A percentile compares a stretch with the other conserved stretches of the same genome.
phyloP scores from a whole-genome alignment of 2,797 vertebrate species.

The Danionella dracula region DNA sequence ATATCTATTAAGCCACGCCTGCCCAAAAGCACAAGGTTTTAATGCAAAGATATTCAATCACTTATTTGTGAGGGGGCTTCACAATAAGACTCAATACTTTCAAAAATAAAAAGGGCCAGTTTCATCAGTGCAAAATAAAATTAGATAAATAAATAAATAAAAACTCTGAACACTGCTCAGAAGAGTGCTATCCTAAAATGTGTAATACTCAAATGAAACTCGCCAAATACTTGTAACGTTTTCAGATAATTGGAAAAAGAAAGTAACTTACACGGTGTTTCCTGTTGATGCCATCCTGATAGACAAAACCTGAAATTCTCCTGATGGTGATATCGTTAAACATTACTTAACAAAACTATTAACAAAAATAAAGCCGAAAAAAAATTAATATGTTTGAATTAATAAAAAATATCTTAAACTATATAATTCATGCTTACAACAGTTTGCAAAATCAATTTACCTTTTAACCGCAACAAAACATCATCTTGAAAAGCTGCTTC shows the following conservation, averaged over 20 bases:
- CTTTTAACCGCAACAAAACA: neutral
- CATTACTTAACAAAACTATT: neutral
- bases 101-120: too few relatives aligned
- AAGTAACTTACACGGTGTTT: conserved; percentile 58
- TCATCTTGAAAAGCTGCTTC: too few relatives aligned
- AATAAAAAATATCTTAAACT: neutral
- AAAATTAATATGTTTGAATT: neutral
- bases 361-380: too few relatives aligned
- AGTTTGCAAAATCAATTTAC: neutral
- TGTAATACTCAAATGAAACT: neutral
- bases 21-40: too few relatives aligned
- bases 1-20: too few relatives aligned
- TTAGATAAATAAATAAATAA: too few relatives aligned
- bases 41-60: too few relatives aligned
- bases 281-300: conserved; percentile 61
- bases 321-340: neutral
- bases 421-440: neutral
- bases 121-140: too few relatives aligned
- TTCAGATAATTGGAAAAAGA: neutral
- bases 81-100: too few relatives aligned
- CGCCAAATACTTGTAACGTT: too few relatives aligned
- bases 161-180: too few relatives aligned
- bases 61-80: too few relatives aligned
- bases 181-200: neutral
- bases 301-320: neutral